Base-by-base conservation (phyloP, 2,113 vertebrate genomes). In the Aythya baeri region DNA sequence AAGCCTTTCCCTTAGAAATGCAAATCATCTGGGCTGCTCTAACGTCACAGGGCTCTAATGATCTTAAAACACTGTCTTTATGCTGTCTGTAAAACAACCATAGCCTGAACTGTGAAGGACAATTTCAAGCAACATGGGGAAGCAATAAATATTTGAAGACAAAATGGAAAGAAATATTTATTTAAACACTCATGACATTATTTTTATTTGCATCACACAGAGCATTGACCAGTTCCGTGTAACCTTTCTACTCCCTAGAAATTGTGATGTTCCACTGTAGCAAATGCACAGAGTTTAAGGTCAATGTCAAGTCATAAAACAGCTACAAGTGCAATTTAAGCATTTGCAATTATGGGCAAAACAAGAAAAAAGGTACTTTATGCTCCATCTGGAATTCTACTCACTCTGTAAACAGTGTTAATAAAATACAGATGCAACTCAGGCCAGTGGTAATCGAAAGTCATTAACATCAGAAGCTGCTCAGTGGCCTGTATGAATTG, bases 101-200 rank as follows among this genome's bases (percentile, higher is more conserved):
- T 38, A 77, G 70, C 78, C 83, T 96, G 89, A 91, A 86, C 75
- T 93, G 43, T 79, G 91, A 96, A 89, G 91, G 70, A 80, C 91
- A 94, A 93, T 92, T 92, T 93, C 91, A 86, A 91, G 68, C 91
- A 83, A 94, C 88, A 78, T 38, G 17, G 31, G 29, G 52, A 94
- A 94, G 91, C 77, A 92, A 79, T 93, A 89, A 88, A 94, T 88
- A 84, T 17, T 32, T 70, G 83, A 93, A 83, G 80, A 38, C 13
- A n/a, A 86, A 95, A 83, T 38, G 32, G 21, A 88, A 94, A 93
- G 59, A 71, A 90, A 36, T 52, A 65, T 41, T 90, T 94, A 63
- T 96, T 70, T 89, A 46, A 72, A 75, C 85, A 52, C 17, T 93
- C 22, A 21, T 13, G 25, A 52, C 46, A 49, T 76, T 83, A 15